These are phyloP conservation scores for Halcyon smyrnensis DNA, from an alignment of 2,797 vertebrate genomes.

Conservation along the genomic window DNA sequence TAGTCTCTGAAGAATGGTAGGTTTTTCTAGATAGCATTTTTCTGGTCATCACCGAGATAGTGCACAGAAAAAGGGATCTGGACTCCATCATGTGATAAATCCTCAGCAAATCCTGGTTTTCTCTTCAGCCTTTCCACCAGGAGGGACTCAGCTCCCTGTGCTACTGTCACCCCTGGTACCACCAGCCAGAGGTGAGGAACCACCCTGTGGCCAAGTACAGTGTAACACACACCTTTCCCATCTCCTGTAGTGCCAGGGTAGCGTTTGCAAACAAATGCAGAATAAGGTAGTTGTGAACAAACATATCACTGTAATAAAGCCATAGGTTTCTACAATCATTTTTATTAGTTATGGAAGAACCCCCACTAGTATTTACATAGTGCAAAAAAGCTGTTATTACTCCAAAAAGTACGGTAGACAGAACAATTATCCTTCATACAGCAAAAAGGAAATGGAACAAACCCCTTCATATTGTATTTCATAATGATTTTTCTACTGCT, in stretches of 20 bases:
- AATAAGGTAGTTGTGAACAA: not conserved
- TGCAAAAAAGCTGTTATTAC: conserved; percentile 92
- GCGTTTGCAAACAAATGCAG: not conserved
- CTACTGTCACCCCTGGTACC: fast-evolving
- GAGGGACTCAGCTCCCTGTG: not conserved
- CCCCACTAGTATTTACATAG: conserved; percentile 95
- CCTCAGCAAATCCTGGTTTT: not conserved
- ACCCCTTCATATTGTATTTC: conserved; percentile 73
- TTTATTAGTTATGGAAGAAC: conserved; percentile 89
- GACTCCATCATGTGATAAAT: not conserved
- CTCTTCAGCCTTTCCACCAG: not conserved
- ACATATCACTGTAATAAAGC: not conserved
- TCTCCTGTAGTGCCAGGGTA: not conserved
- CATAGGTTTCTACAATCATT: conserved; percentile 70
- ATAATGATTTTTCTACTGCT: conserved; percentile 72
- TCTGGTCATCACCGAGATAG: not conserved
- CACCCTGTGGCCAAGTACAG: not conserved
- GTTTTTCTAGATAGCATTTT: fast-evolving
- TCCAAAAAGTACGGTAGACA: conserved; percentile 77
- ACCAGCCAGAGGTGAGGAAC: not conserved
- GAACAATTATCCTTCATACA: conserved; percentile 81
- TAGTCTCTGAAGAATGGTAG: fast-evolving
- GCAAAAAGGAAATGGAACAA: conserved; percentile 73
- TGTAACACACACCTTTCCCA: not conserved
- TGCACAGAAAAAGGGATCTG: not conserved